A percentile compares a stretch with the other conserved stretches of the same genome.
phyloP scores from a whole-genome alignment of 2,797 vertebrate genomes.

The Triplophysa yarkandensis region DNA sequence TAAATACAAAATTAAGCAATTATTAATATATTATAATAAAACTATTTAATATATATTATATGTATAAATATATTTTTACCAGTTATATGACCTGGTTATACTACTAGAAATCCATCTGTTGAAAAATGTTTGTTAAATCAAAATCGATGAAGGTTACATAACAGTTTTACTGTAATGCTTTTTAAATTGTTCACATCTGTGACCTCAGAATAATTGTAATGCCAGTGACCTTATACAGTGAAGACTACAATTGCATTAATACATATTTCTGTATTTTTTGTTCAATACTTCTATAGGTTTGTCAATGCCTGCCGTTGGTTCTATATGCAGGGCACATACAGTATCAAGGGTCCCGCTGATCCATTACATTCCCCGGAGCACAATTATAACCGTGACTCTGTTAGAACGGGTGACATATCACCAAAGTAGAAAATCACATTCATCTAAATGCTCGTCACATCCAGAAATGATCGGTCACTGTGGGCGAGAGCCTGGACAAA shows the following conservation, averaged over 20 bases:
- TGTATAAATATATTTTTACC: no score
- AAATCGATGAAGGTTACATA: neutral
- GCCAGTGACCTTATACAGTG: slow-evolving; percentile 59
- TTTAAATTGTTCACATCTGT: slow-evolving; percentile 66
- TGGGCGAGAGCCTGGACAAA: slow-evolving; percentile 44
- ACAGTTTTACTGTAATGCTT: slow-evolving; percentile 24
- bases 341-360: slow-evolving; percentile 65
- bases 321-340: slow-evolving; percentile 56
- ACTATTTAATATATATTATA: no score
- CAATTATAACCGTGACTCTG: slow-evolving; percentile 61
- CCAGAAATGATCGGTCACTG: slow-evolving; percentile 47
- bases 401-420: slow-evolving; percentile 56
- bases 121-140: no score
- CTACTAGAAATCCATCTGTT: no score
- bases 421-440: slow-evolving; percentile 52
- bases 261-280: slow-evolving; percentile 53
- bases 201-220: slow-evolving; percentile 76
- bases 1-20: no score
- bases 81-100: no score
- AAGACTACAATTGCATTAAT: slow-evolving; percentile 69
- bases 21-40: no score
- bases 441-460: slow-evolving; percentile 50
- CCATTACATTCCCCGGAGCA: slow-evolving; percentile 63
- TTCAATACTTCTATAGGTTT: slow-evolving; percentile 51
- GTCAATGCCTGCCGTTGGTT: slow-evolving; percentile 55